A percentile compares a stretch with the other conserved stretches of the same genome.
Evolutionary conservation across 2,113 vertebrate species (phyloP).

Genomic region (Coreoperca whiteheadi): DNA sequence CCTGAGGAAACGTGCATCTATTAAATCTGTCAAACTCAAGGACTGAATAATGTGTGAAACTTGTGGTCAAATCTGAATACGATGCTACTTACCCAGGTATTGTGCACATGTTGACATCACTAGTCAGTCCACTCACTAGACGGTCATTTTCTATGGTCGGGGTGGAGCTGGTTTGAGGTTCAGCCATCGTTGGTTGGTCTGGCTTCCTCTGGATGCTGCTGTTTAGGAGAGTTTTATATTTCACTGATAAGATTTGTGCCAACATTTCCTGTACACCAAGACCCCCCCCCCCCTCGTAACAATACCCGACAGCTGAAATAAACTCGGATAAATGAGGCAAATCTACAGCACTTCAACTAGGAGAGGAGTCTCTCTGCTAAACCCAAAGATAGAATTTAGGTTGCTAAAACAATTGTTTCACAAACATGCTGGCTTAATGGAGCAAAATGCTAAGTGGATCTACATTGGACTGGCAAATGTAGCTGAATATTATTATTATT

Average conservation of each 20-base stretch:
- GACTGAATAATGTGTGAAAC: not conserved
- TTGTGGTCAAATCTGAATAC: not conserved
- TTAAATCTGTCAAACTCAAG: not conserved
- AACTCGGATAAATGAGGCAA: constrained; percentile 8
- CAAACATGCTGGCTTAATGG: not conserved
- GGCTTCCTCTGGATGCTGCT: not conserved
- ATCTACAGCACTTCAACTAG: not conserved
- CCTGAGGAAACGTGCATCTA: not conserved
- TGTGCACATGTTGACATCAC: not conserved
- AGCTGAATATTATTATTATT: too few relatives aligned
- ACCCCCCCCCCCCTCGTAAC: not conserved
- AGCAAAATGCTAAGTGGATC: not conserved
- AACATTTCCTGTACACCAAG: not conserved
- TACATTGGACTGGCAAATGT: not conserved
- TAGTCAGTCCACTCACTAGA: not conserved
- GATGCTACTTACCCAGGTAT: not conserved
- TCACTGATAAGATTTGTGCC: not conserved
- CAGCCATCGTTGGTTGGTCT: not conserved
- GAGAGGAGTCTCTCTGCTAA: not conserved
- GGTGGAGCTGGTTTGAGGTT: constrained; percentile 7
- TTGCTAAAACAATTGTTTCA: constrained; percentile 17
- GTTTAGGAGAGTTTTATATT: not conserved
- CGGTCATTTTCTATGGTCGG: not conserved
- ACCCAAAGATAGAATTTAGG: constrained; percentile 1
- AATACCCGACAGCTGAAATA: constrained; percentile 11